phyloP scores from a whole-genome alignment of 2,113 vertebrate genomes.

The Marmota monax region DNA sequence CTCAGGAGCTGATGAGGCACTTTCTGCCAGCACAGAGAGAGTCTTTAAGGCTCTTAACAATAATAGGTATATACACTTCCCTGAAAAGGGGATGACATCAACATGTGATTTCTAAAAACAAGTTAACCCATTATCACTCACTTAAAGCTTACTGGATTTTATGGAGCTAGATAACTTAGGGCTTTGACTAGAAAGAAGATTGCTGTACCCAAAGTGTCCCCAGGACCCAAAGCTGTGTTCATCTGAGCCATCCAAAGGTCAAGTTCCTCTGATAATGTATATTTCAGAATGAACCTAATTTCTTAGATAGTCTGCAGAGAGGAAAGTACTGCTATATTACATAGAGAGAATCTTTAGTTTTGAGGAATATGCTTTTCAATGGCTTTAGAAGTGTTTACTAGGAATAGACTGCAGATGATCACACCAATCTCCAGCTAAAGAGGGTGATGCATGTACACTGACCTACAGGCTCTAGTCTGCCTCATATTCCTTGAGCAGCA shows the following conservation, averaged over 20 bases:
- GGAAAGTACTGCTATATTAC: background rate
- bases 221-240: background rate
- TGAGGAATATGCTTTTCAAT: background rate
- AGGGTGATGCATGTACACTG: background rate
- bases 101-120: conserved; percentile 44
- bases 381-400: background rate
- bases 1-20: background rate
- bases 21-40: conserved; percentile 28
- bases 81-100: background rate
- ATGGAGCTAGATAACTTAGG: background rate
- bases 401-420: background rate
- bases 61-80: background rate
- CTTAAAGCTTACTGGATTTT: background rate
- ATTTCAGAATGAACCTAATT: background rate
- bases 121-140: background rate
- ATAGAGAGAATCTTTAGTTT: background rate
- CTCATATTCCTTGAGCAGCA: background rate
- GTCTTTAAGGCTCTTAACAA: conserved; percentile 3
- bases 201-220: background rate
- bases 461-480: background rate
- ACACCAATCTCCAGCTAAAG: background rate
- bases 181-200: background rate
- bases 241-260: background rate
- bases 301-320: background rate
- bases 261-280: background rate